A percentile compares a stretch with the other conserved stretches of the same genome.
Conservation (phyloP, 2,888 invertebrate genomes). For the Orthosia gothica region DNA sequence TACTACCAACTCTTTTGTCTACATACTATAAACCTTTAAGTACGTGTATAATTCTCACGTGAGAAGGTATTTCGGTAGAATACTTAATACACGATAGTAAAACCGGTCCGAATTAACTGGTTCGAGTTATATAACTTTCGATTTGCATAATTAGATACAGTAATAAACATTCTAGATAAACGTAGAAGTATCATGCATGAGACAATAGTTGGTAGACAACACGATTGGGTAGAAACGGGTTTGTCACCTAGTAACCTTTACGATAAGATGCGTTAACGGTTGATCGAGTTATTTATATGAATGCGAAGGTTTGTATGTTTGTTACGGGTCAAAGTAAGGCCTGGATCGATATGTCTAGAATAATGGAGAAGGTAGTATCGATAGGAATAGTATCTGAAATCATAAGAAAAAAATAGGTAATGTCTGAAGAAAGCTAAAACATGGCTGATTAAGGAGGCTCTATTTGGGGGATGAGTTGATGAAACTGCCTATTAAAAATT, state of each 20-base stretch:
- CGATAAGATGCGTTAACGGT: slow-evolving; percentile 18
- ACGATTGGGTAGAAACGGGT: slow-evolving; percentile 24
- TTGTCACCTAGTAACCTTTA: slow-evolving; percentile 32
- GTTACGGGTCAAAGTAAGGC: background rate
- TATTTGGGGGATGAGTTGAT: too few relatives aligned
- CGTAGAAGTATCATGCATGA: background rate
- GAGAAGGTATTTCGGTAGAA: slow-evolving; percentile 8
- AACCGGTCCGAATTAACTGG: slow-evolving; percentile 31
- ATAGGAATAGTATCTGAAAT: too few relatives aligned
- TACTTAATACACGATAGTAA: background rate
- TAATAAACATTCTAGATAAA: slow-evolving; percentile 5
- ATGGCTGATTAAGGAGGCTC: too few relatives aligned
- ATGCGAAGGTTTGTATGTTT: slow-evolving; percentile 2
- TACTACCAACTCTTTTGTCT: too few relatives aligned
- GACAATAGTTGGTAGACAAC: slow-evolving; percentile 11
- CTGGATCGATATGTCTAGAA: slow-evolving; percentile 15
- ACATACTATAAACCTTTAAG: background rate
- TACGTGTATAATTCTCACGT: background rate
- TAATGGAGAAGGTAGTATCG: background rate
- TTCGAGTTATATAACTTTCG: slow-evolving; percentile 9
- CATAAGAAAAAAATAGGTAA: too few relatives aligned
- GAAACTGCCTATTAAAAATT: background rate
- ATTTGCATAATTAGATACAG: slow-evolving; percentile 31
- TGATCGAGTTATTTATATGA: slow-evolving; percentile 6
- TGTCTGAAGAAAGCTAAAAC: background rate